Evolutionary conservation across 2,113 vertebrate species (phyloP), one percentile per base, ranked within the genome.

Genomic region (Takifugu flavidus): DNA sequence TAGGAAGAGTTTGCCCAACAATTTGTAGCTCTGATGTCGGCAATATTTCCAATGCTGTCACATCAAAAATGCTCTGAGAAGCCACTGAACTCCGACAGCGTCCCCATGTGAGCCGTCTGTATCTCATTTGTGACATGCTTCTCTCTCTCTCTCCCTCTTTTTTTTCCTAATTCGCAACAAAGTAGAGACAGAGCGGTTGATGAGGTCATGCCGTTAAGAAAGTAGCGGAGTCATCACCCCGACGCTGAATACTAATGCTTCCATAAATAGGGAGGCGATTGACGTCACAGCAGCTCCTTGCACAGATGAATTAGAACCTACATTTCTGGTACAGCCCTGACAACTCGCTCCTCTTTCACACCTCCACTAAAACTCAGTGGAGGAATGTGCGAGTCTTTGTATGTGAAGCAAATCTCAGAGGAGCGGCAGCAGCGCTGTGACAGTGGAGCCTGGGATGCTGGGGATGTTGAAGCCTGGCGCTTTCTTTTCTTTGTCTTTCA

Each of bases 31-130:
- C 74, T 85, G 80, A 86, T 83, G 67, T 42, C 51, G 46, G 60
- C 73, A 65, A 72, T 64, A 75, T 84, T 74, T 82, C 75, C 67
- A 70, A 78, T 79, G 75, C 84, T 64, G 78, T 85, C 80, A 85
- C 74, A 84, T 85, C 83, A 75, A 73, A 83, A 84, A 82, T 83
- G 77, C 73, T 85, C 79, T 68, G 72, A 79, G 77, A 59, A 70
- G 53, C 64, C 43, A 53, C 67, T 70, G 83, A 82, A 77, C 67
- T 75, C 67, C 67, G 72, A 80, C 50, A 29, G 53, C n/a, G 4
- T 58, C 79, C 82, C 77, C 66, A 49, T 60, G 72, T 75, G 79
- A 62, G 61, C 70, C 28, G 66, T 60, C 75, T 70, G 73, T 67
- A 49, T 53, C 77, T 82, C 72, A 67, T 85, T 80, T 74, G 64